Conservation (phyloP, 2,113 vertebrate species). For the Mohoua ochrocephala region DNA sequence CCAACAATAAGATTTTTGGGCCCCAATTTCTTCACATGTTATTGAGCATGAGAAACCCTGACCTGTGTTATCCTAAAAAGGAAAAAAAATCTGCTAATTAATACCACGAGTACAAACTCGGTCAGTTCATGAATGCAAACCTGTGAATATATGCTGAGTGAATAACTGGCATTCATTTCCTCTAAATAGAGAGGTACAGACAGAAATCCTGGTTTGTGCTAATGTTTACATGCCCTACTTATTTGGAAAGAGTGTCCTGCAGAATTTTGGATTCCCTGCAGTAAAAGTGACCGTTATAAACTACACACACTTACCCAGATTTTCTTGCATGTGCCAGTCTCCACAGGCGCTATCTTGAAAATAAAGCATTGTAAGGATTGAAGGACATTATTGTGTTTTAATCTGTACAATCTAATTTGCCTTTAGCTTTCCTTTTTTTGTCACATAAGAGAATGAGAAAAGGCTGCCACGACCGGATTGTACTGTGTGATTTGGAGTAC, state of each 20-base stretch:
- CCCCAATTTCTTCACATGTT: not conserved
- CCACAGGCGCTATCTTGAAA: not conserved
- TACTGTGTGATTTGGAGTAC: not conserved
- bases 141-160: not conserved
- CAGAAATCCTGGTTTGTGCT: conserved; percentile 7
- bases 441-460: not conserved
- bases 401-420: not conserved
- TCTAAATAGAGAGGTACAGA: conserved; percentile 50
- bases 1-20: not conserved
- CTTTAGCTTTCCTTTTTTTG: not conserved
- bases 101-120: not conserved
- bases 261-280: conserved; percentile 36
- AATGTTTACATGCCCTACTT: conserved; percentile 63
- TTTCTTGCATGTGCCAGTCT: not conserved
- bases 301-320: not conserved
- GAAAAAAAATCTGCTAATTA: not conserved
- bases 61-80: not conserved
- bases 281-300: conserved; percentile 5
- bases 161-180: conserved; percentile 57
- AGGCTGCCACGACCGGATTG: not conserved
- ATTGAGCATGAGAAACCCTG: not conserved
- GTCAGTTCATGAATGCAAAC: not conserved
- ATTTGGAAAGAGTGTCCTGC: conserved; percentile 26
- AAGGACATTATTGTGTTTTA: not conserved
- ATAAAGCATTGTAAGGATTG: not conserved